Base-by-base conservation (phyloP, 2,888 invertebrate species). In the Sericinus montela region DNA sequence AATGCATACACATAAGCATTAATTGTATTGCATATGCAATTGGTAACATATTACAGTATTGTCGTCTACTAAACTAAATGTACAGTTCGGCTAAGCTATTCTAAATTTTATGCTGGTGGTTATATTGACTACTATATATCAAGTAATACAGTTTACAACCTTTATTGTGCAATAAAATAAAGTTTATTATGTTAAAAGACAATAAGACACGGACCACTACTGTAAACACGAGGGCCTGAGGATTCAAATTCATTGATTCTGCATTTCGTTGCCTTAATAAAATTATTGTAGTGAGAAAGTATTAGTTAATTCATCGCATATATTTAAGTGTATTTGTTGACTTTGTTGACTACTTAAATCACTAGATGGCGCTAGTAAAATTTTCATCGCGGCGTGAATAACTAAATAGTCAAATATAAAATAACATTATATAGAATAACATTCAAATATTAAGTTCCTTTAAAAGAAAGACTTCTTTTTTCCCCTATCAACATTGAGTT, bases 111-210 rank as follows among this genome's bases (percentile, higher is more conserved):
- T 29, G 4, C 9, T 0, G 7, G 0, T 25, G 6, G n/a, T 0
- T 10, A 16, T 50, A 57, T 30, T 13, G 25, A 7, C 9, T 8
- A 9, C n/a, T n/a, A n/a, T n/a, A n/a, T n/a, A n/a, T 14, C 14
- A 11, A n/a, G 28, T 47, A n/a, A n/a, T n/a, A n/a, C n/a, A n/a
- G 13, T 30, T 36, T 8, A 8, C 9, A 1, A 25, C 13, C 38
- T 35, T 32, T 35, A 41, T 58, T 50, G 53, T 45, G 42, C 51
- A 51, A 55, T 52, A 47, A 41, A 54, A 52, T 51, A 57, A 56
- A 53, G 53, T 60, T 58, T 56, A 51, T 54, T 41, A 42, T 38
- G 45, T 42, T 44, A 48, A 35, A 53, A 49, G 29, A 43, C 16
- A 16, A 19, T 19, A 15, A 23, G 39, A 40, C 49, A 46, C 45